Percentiles rank a stretch among this genome's conserved stretches.
phyloP scores from a whole-genome alignment of 2,888 invertebrate species.

The Acleris sparsana region DNA sequence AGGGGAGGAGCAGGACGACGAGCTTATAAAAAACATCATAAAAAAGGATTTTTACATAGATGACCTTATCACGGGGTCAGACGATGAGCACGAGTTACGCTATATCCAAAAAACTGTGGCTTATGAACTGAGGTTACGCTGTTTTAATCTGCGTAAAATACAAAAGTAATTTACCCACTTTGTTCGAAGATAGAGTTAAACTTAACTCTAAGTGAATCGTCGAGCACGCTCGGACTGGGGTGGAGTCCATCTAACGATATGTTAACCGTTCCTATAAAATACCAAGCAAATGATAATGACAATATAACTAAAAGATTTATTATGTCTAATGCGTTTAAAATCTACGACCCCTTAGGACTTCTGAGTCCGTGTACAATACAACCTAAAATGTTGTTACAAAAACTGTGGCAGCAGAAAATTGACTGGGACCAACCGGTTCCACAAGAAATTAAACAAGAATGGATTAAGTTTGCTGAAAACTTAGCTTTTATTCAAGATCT shows the following conservation, averaged over 20 bases:
- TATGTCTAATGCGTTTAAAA: no score
- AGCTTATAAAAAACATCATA: no score
- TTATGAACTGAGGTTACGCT: constrained; percentile 23
- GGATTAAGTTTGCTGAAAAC: no score
- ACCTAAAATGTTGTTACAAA: no score
- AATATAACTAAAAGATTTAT: no score
- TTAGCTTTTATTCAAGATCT: no score
- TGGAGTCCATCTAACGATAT: constrained; percentile 39
- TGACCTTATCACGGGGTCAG: constrained; percentile 38
- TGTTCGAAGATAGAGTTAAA: constrained; percentile 36
- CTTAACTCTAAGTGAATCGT: constrained; percentile 41
- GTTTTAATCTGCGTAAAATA: constrained; percentile 39
- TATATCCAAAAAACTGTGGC: constrained; percentile 31
- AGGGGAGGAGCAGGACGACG: constrained; percentile 35
- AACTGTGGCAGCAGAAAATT: no score
- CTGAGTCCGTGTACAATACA: no score
- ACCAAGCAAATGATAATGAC: constrained; percentile 26
- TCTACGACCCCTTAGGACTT: no score
- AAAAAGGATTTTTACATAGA: no score
- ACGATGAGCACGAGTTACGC: constrained; percentile 26
- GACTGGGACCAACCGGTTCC: no score
- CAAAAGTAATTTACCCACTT: constrained; percentile 32
- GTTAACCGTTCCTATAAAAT: constrained; percentile 37
- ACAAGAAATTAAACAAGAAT: no score
- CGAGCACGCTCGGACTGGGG: constrained; percentile 42